phyloP scores from a whole-genome alignment of 2,797 vertebrate genomes.

The Schizopygopsis pylzovi region DNA sequence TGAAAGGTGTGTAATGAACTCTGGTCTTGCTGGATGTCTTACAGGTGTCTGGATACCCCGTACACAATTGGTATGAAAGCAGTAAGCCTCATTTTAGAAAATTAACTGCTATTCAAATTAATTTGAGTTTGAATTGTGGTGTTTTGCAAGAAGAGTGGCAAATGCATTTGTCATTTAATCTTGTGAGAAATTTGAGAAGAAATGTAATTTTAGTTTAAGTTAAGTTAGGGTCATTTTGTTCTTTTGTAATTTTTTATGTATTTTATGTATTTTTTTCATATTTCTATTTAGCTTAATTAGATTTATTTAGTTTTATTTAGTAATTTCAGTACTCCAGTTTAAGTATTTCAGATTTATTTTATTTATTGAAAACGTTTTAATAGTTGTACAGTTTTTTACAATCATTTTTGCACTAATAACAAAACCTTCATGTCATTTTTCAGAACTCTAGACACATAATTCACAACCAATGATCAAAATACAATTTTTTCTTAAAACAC shows the following conservation, averaged over 20 bases:
- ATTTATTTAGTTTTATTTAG: not conserved
- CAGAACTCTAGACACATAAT: no score
- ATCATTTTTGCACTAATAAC: no score
- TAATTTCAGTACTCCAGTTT: not conserved
- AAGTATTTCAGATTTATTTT: not conserved
- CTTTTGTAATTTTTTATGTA: no score
- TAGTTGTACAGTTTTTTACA: no score
- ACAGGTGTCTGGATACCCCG: not conserved
- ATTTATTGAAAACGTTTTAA: not conserved
- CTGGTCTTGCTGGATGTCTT: not conserved
- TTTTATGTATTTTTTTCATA: no score
- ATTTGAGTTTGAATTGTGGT: not conserved
- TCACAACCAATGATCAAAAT: no score
- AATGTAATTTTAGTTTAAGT: not conserved
- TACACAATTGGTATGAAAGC: not conserved
- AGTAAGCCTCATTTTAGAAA: not conserved
- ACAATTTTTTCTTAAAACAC: no score
- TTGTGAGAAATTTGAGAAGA: not conserved
- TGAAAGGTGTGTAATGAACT: not conserved
- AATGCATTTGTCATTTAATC: not conserved
- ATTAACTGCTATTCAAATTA: not conserved
- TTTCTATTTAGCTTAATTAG: not conserved
- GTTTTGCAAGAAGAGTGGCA: not conserved
- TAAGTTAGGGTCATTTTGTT: no score
- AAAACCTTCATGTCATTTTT: no score